Conservation (phyloP, 2,888 invertebrate species). For the Synergus japonicus region DNA sequence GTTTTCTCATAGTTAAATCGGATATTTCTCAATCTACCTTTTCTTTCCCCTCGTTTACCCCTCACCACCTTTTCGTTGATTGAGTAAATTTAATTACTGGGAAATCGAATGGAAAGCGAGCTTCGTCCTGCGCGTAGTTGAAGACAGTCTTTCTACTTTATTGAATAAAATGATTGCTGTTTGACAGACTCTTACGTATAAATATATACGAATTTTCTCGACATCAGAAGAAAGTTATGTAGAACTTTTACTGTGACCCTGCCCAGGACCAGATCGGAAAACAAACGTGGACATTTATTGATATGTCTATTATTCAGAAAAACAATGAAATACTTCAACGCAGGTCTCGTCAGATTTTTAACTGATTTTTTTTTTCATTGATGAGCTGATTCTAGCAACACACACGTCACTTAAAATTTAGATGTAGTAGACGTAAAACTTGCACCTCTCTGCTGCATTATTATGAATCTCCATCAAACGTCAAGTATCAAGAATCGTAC, state of each 20-base stretch:
- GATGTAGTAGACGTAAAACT: not conserved
- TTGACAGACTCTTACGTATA: not conserved
- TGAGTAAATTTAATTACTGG: slow-evolving; percentile 31
- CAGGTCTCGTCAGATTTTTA: too few species aligned
- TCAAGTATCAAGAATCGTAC: not conserved
- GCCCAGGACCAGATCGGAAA: too few species aligned
- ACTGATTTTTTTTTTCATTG: too few species aligned
- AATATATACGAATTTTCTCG: too few species aligned
- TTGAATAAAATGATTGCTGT: slow-evolving; percentile 8
- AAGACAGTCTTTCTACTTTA: not conserved
- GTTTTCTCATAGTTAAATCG: not conserved
- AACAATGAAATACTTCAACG: too few species aligned
- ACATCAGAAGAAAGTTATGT: too few species aligned
- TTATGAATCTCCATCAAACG: not conserved
- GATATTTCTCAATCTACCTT: slow-evolving; percentile 18
- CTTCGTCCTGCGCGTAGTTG: not conserved
- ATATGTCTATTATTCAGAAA: too few species aligned
- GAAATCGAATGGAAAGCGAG: slow-evolving; percentile 22
- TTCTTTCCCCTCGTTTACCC: not conserved
- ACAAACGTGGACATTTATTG: too few species aligned
- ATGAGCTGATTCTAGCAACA: too few species aligned
- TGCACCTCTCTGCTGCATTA: not conserved
- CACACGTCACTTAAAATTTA: too few species aligned
- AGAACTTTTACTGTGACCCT: too few species aligned
- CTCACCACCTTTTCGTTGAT: not conserved